Conservation (phyloP, 2,888 invertebrate genomes). For the Clanis bilineata region DNA sequence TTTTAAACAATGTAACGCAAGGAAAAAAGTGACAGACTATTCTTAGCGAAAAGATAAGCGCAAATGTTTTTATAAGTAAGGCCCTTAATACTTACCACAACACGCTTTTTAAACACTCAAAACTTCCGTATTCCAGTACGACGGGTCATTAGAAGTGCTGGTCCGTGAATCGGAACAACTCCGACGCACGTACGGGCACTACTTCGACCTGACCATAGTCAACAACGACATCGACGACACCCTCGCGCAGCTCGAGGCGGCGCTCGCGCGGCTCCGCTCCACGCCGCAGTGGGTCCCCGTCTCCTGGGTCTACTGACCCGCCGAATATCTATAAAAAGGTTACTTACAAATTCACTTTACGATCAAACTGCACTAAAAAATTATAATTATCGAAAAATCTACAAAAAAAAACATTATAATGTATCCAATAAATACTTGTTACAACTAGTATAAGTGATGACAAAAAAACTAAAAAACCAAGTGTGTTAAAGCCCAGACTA, state of each 20-base stretch:
- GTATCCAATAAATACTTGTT: no score
- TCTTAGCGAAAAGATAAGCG: no score
- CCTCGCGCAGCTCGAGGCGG: constrained; percentile 94
- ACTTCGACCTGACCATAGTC: constrained; percentile 98
- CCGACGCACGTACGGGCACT: constrained; percentile 98
- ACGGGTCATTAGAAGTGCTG: constrained; percentile 97
- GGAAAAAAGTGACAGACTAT: no score
- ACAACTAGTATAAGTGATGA: no score
- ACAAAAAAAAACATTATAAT: background rate
- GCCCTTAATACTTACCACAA: no score
- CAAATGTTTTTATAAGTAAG: no score
- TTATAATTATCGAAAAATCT: background rate
- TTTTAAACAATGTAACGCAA: no score
- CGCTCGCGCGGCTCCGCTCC: constrained; percentile 94
- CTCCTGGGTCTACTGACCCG: constrained; percentile 96
- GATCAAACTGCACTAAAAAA: background rate
- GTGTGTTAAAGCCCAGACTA: no score
- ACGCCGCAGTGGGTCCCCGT: constrained; percentile 99
- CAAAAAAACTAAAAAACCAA: no score
- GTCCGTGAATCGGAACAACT: constrained; percentile 98
- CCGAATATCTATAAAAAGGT: constrained; percentile 38
- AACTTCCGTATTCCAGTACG: constrained; percentile 86
- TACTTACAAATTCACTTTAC: constrained; percentile 18
- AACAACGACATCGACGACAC: constrained; percentile 99
- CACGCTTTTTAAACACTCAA: no score